Percentiles rank a stretch among this genome's conserved stretches.
Conservation (phyloP, 2,113 vertebrate genomes). For the Corythoichthys intestinalis region DNA sequence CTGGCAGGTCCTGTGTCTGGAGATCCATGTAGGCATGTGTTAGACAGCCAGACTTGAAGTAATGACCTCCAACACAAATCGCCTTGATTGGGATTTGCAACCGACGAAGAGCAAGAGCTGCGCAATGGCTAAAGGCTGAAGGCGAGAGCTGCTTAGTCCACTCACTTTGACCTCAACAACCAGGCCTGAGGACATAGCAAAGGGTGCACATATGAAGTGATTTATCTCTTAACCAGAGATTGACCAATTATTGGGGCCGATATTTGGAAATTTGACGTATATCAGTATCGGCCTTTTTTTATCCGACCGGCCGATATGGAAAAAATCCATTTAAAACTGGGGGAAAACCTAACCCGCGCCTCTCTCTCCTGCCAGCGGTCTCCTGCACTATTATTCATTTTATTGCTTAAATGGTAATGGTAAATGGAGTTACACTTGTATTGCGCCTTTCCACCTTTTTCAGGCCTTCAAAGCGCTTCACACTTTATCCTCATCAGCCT, state of each 20-base stretch:
- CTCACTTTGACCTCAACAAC: constrained; percentile 13
- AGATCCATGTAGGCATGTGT: constrained; percentile 1
- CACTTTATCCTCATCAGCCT: too few species aligned
- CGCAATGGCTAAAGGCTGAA: constrained; percentile 2
- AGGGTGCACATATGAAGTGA: not conserved
- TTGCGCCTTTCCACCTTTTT: too few species aligned
- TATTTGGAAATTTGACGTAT: too few species aligned
- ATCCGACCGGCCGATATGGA: too few species aligned
- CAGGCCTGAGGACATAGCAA: not conserved
- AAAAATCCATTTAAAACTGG: too few species aligned
- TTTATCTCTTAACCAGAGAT: not conserved
- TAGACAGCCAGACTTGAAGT: constrained; percentile 15
- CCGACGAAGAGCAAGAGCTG: constrained; percentile 29
- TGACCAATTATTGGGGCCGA: not conserved
- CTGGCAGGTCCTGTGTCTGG: not conserved
- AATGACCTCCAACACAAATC: constrained; percentile 62
- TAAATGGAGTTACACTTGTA: too few species aligned
- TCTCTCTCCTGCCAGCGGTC: too few species aligned
- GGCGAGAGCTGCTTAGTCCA: constrained; percentile 24
- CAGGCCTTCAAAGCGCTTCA: too few species aligned
- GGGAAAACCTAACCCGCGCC: too few species aligned
- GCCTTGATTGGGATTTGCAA: constrained; percentile 64
- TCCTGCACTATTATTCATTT: too few species aligned
- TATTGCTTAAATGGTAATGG: too few species aligned
- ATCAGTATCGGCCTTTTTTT: too few species aligned